These are phyloP conservation scores for Abrostola triplasia DNA, from an alignment of 2,888 invertebrate species.

Conservation along the genomic window DNA sequence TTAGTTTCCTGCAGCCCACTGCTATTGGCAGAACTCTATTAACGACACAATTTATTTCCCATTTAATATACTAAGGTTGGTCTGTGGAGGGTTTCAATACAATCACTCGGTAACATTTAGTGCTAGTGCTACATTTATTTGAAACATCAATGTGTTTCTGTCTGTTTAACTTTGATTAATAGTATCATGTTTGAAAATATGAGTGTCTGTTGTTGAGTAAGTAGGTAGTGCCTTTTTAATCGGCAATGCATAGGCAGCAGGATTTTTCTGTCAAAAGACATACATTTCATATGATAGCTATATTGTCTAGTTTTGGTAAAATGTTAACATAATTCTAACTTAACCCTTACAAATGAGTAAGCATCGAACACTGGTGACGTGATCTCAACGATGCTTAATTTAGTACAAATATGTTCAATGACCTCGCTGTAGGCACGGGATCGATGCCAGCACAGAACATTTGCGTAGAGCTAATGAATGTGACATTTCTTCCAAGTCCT, in stretches of 20 bases:
- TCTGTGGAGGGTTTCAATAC: not conserved
- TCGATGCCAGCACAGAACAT: conserved; percentile 49
- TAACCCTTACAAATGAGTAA: not conserved
- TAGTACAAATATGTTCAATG: conserved; percentile 14
- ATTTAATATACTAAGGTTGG: not conserved
- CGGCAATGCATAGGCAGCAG: too few species aligned
- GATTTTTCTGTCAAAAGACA: too few species aligned
- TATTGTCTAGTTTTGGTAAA: too few species aligned
- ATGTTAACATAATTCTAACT: too few species aligned
- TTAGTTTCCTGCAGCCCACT: conserved; percentile 2
- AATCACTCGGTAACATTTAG: not conserved
- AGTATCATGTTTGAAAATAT: too few species aligned
- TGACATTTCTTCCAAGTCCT: conserved; percentile 47
- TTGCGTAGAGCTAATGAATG: conserved; percentile 49
- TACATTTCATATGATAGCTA: too few species aligned
- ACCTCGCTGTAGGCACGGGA: conserved; percentile 32
- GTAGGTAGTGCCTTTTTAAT: too few species aligned
- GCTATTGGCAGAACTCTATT: conserved; percentile 1
- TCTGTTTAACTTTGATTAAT: too few species aligned
- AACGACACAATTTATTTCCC: conserved; percentile 3
- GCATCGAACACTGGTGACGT: not conserved
- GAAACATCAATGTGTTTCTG: not conserved
- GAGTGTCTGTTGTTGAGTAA: too few species aligned
- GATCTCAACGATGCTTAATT: not conserved
- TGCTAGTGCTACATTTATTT: not conserved